A percentile compares a stretch with the other conserved stretches of the same genome.
Evolutionary conservation across 2,888 invertebrate genomes (phyloP).

Genomic region (Microdon myrmicae): DNA sequence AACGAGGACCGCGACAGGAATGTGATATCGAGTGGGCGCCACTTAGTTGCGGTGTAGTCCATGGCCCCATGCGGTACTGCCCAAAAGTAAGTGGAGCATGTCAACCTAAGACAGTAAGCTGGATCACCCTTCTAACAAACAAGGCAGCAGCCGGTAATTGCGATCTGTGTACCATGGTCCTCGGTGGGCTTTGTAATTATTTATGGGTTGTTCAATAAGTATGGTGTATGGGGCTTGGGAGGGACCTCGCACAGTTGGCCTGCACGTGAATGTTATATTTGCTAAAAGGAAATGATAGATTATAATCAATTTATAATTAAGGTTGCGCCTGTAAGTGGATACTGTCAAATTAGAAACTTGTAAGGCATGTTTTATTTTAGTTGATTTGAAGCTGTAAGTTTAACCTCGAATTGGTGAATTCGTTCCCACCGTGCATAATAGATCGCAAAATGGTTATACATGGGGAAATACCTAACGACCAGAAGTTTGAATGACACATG

Average conservation of each 20-base stretch:
- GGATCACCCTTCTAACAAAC: not conserved
- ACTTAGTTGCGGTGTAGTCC: constrained; percentile 33
- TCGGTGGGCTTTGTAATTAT: constrained; percentile 45
- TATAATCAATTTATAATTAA: constrained; percentile 51
- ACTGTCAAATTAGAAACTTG: constrained; percentile 25
- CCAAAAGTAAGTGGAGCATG: constrained; percentile 35
- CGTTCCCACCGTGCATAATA: not conserved
- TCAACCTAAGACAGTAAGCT: constrained; percentile 27
- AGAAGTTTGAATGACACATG: not conserved
- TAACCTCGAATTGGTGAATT: constrained; percentile 1
- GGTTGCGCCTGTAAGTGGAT: constrained; percentile 33
- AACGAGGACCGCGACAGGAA: constrained; percentile 30
- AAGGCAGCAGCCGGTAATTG: constrained; percentile 37
- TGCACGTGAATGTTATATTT: too few species aligned
- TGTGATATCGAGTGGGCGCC: constrained; percentile 50
- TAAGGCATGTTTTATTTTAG: not conserved
- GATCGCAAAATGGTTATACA: too few species aligned
- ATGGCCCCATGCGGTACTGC: constrained; percentile 8
- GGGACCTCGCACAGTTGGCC: too few species aligned
- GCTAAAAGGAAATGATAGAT: constrained; percentile 47
- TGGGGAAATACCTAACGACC: constrained; percentile 1
- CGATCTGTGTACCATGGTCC: constrained; percentile 38
- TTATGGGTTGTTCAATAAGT: constrained; percentile 41
- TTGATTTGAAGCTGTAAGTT: not conserved
- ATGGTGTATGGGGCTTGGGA: too few species aligned